Conservation (phyloP, 2,888 invertebrate species). For the Torymus tubicola region DNA sequence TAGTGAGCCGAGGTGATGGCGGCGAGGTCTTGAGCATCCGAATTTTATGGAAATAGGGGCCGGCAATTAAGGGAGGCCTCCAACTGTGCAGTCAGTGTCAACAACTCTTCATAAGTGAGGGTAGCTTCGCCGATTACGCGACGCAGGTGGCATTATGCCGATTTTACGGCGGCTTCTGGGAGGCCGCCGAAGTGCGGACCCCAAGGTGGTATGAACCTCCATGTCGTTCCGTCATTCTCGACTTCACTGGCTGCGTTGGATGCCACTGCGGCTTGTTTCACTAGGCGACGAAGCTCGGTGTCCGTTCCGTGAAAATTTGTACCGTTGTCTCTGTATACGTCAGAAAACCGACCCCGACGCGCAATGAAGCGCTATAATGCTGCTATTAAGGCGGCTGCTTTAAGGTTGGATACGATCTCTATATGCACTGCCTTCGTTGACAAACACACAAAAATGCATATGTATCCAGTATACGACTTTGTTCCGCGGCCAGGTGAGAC, state of each 20-base stretch:
- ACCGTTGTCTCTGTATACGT: no score
- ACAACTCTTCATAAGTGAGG: background rate
- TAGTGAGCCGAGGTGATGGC: background rate
- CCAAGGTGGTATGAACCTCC: background rate
- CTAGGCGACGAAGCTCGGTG: background rate
- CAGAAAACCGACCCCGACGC: background rate
- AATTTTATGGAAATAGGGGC: no score
- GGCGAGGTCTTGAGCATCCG: background rate
- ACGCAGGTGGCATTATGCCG: no score
- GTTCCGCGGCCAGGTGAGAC: background rate
- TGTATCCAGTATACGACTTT: background rate
- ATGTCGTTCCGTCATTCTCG: background rate
- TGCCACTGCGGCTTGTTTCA: background rate
- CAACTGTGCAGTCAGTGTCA: background rate
- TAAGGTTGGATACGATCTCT: background rate
- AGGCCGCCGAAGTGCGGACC: background rate
- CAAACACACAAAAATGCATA: background rate
- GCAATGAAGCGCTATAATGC: background rate
- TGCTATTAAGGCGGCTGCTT: background rate
- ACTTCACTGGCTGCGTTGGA: background rate
- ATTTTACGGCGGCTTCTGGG: no score
- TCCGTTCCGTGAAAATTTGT: background rate
- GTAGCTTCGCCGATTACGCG: no score
- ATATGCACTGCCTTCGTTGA: background rate
- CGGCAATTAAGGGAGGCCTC: background rate